Evolutionary conservation across 2,797 vertebrate genomes (phyloP).

Genomic region (Gouania willdenowi): DNA sequence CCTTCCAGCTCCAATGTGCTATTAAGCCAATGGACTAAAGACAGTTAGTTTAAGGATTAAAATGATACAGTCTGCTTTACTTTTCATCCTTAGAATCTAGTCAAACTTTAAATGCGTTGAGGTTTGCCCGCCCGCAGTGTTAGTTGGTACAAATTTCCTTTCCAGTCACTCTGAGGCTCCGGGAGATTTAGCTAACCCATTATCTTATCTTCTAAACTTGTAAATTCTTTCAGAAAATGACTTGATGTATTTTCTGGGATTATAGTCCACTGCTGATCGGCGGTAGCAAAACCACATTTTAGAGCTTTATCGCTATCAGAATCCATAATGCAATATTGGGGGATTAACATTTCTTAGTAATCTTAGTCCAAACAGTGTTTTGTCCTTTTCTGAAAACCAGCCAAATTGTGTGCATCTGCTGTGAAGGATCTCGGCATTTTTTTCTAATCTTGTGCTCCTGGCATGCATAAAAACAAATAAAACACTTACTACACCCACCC

Average conservation of each 20-base stretch:
- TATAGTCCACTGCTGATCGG: background rate
- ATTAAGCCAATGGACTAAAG: too few species aligned
- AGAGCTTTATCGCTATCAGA: background rate
- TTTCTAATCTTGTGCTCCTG: background rate
- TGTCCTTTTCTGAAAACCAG: background rate
- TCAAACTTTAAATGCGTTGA: too few species aligned
- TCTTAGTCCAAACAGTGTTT: background rate
- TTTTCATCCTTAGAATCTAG: too few species aligned
- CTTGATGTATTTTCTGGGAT: background rate
- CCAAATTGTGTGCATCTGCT: background rate
- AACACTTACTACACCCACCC: background rate
- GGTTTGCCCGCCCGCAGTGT: background rate
- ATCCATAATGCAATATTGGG: background rate
- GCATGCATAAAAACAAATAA: slow-evolving; percentile 7
- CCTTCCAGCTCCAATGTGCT: too few species aligned
- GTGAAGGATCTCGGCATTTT: background rate
- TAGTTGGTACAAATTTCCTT: background rate
- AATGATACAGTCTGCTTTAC: too few species aligned
- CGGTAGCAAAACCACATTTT: background rate
- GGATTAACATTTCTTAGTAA: slow-evolving; percentile 1
- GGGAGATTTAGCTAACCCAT: background rate
- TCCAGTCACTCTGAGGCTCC: background rate
- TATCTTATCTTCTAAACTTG: background rate
- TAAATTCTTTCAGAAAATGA: background rate
- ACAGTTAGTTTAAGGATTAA: too few species aligned